A percentile compares a stretch with the other conserved stretches of the same genome.
phyloP scores from a whole-genome alignment of 2,797 vertebrate genomes.

The Poeciliopsis gracilis region DNA sequence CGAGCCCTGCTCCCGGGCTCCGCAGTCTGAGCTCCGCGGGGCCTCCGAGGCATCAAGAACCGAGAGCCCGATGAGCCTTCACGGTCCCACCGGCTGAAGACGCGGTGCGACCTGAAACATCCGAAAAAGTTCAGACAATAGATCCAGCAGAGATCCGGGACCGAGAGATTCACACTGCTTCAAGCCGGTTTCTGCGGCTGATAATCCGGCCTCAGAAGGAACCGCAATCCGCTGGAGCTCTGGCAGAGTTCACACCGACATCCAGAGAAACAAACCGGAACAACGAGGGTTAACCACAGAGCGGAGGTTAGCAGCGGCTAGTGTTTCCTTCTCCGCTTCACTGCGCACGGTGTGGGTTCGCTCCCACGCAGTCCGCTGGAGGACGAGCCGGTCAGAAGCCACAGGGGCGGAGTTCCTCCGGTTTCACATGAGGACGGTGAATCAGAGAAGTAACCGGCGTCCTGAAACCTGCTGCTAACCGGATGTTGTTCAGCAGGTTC shows the following conservation, averaged over 20 bases:
- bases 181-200: slow-evolving; percentile 40
- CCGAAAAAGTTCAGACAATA: slow-evolving; percentile 7
- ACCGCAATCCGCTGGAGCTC: slow-evolving; percentile 45
- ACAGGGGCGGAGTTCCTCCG: background rate
- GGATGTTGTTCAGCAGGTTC: background rate
- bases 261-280: slow-evolving; percentile 8
- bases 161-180: slow-evolving; percentile 11
- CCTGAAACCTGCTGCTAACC: background rate
- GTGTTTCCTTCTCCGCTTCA: slow-evolving; percentile 9
- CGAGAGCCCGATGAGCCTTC: background rate
- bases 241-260: background rate
- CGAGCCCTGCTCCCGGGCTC: slow-evolving; percentile 58
- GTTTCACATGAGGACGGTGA: background rate
- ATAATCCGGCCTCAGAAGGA: slow-evolving; percentile 31
- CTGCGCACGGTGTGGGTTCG: background rate
- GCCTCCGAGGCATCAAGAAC: slow-evolving; percentile 61
- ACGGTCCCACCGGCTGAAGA: background rate
- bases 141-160: slow-evolving; percentile 7
- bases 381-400: background rate
- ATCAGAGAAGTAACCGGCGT: background rate
- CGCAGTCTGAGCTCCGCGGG: slow-evolving; percentile 53
- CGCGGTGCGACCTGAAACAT: background rate
- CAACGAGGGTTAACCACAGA: slow-evolving; percentile 11
- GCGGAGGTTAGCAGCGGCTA: background rate
- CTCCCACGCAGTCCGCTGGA: background rate